A percentile compares a stretch with the other conserved stretches of the same genome.
Evolutionary conservation across 2,797 vertebrate species (phyloP).

Genomic region (Cossypha caffra): DNA sequence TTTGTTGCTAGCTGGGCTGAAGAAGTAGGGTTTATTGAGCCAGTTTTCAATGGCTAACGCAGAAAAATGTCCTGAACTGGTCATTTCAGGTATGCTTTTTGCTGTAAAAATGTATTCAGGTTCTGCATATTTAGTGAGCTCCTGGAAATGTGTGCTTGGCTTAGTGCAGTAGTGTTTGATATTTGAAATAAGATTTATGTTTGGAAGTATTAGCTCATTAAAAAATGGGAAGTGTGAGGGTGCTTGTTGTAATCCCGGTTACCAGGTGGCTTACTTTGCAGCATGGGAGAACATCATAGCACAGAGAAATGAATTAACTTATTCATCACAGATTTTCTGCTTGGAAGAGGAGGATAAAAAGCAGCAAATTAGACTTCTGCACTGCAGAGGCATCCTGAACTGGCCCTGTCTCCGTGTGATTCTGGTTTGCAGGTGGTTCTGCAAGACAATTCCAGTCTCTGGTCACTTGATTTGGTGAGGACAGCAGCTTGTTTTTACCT

Average conservation of each 20-base stretch:
- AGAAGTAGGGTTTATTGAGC: neutral
- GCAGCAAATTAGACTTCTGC: neutral
- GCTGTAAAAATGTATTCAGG: neutral
- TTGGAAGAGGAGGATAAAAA: neutral
- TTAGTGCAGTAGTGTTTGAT: neutral
- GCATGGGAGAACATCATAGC: neutral
- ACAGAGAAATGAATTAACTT: neutral
- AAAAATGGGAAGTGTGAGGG: neutral
- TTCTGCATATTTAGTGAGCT: neutral
- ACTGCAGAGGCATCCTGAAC: neutral
- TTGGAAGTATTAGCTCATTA: conserved; percentile 29
- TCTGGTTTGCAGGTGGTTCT: neutral
- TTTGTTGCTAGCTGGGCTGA: neutral
- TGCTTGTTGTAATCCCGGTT: neutral
- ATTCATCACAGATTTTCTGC: neutral
- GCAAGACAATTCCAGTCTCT: neutral
- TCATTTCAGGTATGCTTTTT: neutral
- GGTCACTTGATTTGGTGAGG: neutral
- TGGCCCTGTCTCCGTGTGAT: neutral
- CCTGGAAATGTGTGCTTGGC: neutral
- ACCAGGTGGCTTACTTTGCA: neutral
- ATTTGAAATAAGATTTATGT: neutral
- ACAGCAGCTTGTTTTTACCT: neutral
- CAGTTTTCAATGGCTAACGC: neutral
- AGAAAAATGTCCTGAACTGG: neutral